phyloP scores from a whole-genome alignment of 2,797 vertebrate genomes.

The Anolis apletophallus region DNA sequence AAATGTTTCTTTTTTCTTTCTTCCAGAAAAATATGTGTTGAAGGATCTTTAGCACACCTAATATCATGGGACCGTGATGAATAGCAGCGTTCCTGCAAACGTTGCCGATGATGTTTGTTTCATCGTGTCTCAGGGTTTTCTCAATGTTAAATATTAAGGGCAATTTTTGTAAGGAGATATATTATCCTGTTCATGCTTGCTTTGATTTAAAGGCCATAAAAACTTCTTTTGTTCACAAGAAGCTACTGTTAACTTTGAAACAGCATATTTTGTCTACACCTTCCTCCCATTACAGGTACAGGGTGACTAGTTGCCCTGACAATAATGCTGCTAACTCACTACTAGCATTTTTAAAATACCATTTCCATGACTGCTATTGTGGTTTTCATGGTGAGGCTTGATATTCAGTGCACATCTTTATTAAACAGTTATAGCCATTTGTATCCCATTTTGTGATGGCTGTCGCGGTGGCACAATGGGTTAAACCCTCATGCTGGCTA shows the following conservation, averaged over 20 bases:
- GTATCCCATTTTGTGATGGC: no score
- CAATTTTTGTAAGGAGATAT: conserved; percentile 57
- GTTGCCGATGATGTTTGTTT: conserved; percentile 54
- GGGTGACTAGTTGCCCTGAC: background rate
- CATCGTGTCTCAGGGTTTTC: conserved; percentile 57
- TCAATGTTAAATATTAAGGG: conserved; percentile 55
- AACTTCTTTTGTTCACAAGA: conserved; percentile 42
- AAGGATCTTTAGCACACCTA: conserved; percentile 50
- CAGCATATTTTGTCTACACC: background rate
- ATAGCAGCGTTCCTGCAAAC: conserved; percentile 46
- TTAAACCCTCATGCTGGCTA: no score
- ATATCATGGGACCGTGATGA: conserved; percentile 43
- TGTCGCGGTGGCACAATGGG: no score
- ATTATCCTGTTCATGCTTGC: conserved; percentile 60
- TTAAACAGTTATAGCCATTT: no score
- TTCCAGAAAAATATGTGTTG: conserved; percentile 37
- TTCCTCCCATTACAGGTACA: conserved; percentile 18
- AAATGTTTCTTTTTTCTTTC: conserved; percentile 13
- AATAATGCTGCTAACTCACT: conserved; percentile 6
- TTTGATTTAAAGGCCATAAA: conserved; percentile 58
- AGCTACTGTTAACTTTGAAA: background rate
- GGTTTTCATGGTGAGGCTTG: background rate
- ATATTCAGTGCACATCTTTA: background rate
- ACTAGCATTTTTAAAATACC: background rate
- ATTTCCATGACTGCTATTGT: background rate